These are phyloP conservation scores for Athene noctua DNA, from an alignment of 2,113 vertebrate genomes.

Conservation along the genomic window DNA sequence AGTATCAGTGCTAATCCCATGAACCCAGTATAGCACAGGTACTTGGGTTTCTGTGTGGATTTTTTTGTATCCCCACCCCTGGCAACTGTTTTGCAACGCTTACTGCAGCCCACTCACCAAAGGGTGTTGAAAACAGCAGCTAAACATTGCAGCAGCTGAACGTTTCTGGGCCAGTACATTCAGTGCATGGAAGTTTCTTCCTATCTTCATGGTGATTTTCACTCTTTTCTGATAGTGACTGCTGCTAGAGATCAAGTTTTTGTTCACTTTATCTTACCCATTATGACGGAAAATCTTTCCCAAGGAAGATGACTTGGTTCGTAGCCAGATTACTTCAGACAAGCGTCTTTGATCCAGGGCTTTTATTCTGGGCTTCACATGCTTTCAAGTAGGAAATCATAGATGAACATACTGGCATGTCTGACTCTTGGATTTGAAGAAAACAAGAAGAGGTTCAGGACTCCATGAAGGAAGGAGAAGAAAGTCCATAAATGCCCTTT, in stretches of 20 bases:
- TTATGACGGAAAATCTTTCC: not conserved
- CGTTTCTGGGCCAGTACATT: not conserved
- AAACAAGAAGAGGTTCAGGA: not conserved
- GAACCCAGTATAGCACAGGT: not conserved
- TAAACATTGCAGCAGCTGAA: not conserved
- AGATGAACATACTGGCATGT: not conserved
- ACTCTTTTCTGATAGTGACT: not conserved
- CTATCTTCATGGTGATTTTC: not conserved
- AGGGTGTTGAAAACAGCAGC: not conserved
- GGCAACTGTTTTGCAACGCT: not conserved
- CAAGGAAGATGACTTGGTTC: not conserved
- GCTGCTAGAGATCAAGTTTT: not conserved
- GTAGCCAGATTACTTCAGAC: not conserved
- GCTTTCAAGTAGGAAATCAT: not conserved
- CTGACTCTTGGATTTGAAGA: not conserved
- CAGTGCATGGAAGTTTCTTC: not conserved
- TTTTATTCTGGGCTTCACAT: not conserved
- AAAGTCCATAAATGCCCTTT: not conserved
- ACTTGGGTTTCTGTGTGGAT: not conserved
- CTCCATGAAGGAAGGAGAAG: not conserved
- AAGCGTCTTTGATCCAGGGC: not conserved
- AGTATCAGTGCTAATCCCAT: not conserved
- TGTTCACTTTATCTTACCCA: not conserved
- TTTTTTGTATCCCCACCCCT: accelerated
- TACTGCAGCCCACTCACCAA: not conserved